phyloP scores from a whole-genome alignment of 2,797 vertebrate genomes.

The Threskiornis aethiopicus region DNA sequence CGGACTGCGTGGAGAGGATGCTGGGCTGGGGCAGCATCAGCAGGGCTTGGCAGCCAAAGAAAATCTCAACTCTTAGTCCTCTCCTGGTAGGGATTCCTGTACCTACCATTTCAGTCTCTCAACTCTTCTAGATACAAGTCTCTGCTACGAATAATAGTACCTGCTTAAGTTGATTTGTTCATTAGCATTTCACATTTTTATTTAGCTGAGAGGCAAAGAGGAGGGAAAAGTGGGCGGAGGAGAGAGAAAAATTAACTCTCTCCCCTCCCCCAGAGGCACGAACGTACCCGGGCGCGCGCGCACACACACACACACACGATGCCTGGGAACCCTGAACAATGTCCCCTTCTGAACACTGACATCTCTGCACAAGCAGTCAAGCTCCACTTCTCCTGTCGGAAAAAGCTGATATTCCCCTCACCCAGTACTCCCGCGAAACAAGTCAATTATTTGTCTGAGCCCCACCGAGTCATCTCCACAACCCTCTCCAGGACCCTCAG shows the following conservation, averaged over 20 bases:
- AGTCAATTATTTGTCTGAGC: constrained; percentile 54
- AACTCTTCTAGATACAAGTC: neutral
- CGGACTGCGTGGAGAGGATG: neutral
- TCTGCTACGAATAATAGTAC: neutral
- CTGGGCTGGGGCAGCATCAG: neutral
- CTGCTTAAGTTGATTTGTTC: neutral
- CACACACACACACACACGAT: neutral
- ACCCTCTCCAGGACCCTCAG: constrained; percentile 54
- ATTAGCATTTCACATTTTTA: neutral
- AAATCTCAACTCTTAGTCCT: neutral
- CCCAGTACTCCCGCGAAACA: neutral
- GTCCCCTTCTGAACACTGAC: neutral
- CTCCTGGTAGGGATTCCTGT: neutral
- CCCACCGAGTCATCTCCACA: constrained; percentile 31
- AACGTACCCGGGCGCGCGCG: neutral
- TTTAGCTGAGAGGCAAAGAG: neutral
- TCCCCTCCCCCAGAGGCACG: neutral
- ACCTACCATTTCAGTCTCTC: neutral
- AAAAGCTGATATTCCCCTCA: constrained; percentile 23
- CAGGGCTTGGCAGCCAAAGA: neutral
- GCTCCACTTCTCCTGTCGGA: constrained; percentile 37
- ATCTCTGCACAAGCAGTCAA: constrained; percentile 41
- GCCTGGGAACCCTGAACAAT: constrained; percentile 11
- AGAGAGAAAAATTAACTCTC: neutral
- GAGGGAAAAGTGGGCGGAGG: neutral